Conservation (phyloP, 2,888 invertebrate genomes). For the Tetranychus truncatus region DNA sequence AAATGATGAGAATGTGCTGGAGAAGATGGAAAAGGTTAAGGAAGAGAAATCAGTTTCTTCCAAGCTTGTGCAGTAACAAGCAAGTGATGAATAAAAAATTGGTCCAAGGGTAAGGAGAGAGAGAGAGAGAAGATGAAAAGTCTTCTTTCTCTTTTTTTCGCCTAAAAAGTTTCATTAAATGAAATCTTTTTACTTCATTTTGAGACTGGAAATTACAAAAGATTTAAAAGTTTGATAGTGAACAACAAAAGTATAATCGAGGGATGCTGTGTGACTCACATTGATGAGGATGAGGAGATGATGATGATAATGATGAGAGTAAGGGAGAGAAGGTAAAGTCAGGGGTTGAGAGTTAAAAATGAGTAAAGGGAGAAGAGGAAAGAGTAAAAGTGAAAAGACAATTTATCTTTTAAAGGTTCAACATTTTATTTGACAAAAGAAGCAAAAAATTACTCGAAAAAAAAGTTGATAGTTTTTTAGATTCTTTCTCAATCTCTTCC, state of each 20-base stretch:
- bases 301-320: neutral
- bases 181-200: neutral
- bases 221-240: constrained; percentile 6
- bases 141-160: neutral
- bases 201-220: neutral
- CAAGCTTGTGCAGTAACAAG: no score
- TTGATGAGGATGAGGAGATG: neutral
- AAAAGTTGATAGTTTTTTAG: neutral
- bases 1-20: no score
- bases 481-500: neutral
- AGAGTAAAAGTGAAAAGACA: neutral
- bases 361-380: neutral
- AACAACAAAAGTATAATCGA: neutral
- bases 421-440: neutral
- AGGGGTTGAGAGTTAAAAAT: constrained; percentile 2
- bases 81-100: no score
- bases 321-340: neutral
- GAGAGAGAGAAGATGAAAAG: neutral
- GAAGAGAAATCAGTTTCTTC: neutral
- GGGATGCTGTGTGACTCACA: neutral
- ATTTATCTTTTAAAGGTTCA: neutral
- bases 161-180: neutral
- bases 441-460: neutral
- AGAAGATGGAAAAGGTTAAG: neutral
- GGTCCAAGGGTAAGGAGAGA: neutral